phyloP scores from a whole-genome alignment of 2,888 invertebrate species.

The Agrilus cyanescens region DNA sequence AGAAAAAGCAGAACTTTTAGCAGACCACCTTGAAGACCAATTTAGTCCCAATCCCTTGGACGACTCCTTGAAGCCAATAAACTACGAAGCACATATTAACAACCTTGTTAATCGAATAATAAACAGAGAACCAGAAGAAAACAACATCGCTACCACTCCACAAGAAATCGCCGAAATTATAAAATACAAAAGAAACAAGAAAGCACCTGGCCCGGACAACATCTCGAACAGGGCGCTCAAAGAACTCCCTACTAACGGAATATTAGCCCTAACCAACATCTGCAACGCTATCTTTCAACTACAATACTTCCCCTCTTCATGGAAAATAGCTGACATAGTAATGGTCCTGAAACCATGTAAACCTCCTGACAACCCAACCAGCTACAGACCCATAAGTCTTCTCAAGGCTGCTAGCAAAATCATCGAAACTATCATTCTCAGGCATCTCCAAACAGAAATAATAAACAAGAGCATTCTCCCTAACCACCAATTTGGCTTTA shows the following conservation, averaged over 20 bases:
- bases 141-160: background rate
- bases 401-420: conserved; percentile 15
- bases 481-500: no score
- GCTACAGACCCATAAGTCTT: conserved; percentile 18
- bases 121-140: no score
- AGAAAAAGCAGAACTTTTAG: conserved; percentile 2
- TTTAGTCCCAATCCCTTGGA: no score
- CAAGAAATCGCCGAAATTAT: background rate
- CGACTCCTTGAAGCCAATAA: no score
- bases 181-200: no score
- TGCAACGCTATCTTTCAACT: conserved; percentile 1
- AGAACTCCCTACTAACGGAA: conserved; percentile 1
- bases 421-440: conserved; percentile 12
- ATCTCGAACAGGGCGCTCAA: no score
- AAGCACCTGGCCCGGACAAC: no score
- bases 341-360: conserved; percentile 17
- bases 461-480: no score
- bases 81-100: no score
- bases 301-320: conserved; percentile 12
- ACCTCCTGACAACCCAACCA: conserved; percentile 7
- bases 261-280: conserved; percentile 5
- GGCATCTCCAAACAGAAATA: conserved; percentile 3
- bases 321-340: conserved; percentile 16
- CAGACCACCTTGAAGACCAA: no score
- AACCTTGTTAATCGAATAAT: no score